Percentiles rank a stretch among this genome's conserved stretches.
phyloP scores from a whole-genome alignment of 1,140 invertebrate species.

The Myzus persicae region DNA sequence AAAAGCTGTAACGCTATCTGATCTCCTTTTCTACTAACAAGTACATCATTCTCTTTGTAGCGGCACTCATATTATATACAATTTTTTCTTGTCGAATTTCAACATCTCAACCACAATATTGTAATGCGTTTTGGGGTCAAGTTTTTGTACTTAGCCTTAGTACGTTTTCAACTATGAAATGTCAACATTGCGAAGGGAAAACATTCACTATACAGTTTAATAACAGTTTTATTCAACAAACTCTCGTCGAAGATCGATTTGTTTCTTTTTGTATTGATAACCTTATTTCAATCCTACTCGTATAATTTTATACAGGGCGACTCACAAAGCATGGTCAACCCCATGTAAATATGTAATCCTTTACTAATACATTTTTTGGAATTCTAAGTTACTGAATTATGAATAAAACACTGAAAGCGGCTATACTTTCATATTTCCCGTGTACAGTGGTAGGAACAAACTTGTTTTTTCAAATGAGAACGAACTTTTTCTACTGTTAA shows the following conservation, averaged over 20 bases:
- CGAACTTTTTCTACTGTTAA: neutral
- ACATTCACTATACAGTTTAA: neutral
- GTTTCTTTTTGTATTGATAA: neutral
- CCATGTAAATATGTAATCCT: neutral
- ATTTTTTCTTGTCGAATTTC: neutral
- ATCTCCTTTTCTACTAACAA: neutral
- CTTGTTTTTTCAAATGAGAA: no score
- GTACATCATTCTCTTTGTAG: neutral
- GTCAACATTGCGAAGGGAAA: neutral
- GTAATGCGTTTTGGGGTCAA: neutral
- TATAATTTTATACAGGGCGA: neutral
- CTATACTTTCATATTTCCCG: neutral
- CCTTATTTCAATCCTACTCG: no score
- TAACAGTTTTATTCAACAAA: neutral
- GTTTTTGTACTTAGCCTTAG: neutral
- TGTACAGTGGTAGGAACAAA: no score
- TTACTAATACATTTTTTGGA: neutral
- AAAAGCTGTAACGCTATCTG: neutral
- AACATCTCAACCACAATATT: neutral
- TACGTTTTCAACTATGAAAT: neutral
- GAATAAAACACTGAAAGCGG: neutral
- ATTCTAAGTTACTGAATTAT: neutral
- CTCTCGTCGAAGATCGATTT: neutral
- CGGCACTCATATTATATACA: neutral
- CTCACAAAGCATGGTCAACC: neutral